Conservation (phyloP, 2,113 vertebrate species). For the Sinocyclocheilus anophthalmus region DNA sequence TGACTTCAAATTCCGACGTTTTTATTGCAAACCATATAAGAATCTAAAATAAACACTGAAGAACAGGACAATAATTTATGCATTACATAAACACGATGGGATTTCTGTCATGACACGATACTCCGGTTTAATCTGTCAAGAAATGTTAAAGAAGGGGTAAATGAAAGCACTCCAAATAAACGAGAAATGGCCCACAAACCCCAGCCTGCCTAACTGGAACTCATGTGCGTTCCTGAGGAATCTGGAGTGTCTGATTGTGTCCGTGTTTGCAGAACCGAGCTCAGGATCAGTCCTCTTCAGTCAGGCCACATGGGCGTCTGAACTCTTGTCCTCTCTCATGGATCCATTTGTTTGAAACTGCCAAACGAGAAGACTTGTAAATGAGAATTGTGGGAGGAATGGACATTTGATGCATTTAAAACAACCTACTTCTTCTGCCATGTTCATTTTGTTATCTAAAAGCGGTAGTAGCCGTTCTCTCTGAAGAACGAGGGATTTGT, state of each 20-base stretch:
- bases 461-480: too few relatives aligned
- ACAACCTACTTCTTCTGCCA: not conserved
- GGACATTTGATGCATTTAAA: not conserved
- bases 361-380: conserved; percentile 44
- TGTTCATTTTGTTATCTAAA: not conserved
- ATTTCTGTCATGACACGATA: not conserved
- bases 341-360: conserved; percentile 99
- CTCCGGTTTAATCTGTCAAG: not conserved
- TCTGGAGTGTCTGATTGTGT: too few relatives aligned
- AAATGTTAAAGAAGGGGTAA: not conserved
- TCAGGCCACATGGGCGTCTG: conserved; percentile 90
- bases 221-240: too few relatives aligned
- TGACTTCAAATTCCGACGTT: not conserved
- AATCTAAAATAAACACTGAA: not conserved
- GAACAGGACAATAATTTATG: conserved; percentile 57
- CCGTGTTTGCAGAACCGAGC: too few relatives aligned
- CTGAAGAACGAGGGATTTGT: too few relatives aligned
- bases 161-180: not conserved
- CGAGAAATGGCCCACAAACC: not conserved
- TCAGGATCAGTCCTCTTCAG: conserved; percentile 86
- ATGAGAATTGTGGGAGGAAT: not conserved
- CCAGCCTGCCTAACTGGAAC: not conserved
- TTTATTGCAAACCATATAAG: conserved; percentile 38
- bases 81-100: conserved; percentile 24
- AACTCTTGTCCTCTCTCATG: conserved; percentile 97